Conservation (phyloP, 2,797 vertebrate genomes). For the Ibycter americanus region DNA sequence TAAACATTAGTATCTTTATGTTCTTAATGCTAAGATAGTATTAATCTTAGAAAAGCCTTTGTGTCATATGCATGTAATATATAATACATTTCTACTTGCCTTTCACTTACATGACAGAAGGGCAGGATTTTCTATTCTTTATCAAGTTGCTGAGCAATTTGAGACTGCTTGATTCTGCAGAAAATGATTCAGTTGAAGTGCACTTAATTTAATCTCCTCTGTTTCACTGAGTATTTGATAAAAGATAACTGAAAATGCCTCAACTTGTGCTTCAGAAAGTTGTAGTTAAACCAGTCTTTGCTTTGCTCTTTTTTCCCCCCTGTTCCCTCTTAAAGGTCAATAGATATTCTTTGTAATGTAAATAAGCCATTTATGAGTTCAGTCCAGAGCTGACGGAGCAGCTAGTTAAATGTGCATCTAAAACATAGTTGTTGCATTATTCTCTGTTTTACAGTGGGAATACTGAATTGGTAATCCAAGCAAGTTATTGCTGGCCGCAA, state of each 20-base stretch:
- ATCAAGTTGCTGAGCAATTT: constrained; percentile 29
- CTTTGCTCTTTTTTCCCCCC: constrained; percentile 4
- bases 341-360: constrained; percentile 11
- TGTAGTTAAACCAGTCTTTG: constrained; percentile 20
- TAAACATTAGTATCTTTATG: constrained; percentile 31
- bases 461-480: neutral
- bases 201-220: constrained; percentile 55
- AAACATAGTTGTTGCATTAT: neutral
- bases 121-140: constrained; percentile 27
- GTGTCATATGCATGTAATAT: neutral
- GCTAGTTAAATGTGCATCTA: neutral
- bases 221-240: constrained; percentile 48
- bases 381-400: neutral
- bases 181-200: constrained; percentile 34
- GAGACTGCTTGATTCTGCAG: constrained; percentile 16
- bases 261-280: constrained; percentile 19
- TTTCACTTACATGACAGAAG: constrained; percentile 4
- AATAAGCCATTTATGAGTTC: neutral
- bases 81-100: neutral
- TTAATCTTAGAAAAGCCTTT: constrained; percentile 40
- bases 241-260: constrained; percentile 41
- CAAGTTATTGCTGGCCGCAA: neutral
- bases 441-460: neutral
- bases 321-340: neutral
- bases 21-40: constrained; percentile 44